Conservation (phyloP, 2,113 vertebrate species). For the Megalops atlanticus region DNA sequence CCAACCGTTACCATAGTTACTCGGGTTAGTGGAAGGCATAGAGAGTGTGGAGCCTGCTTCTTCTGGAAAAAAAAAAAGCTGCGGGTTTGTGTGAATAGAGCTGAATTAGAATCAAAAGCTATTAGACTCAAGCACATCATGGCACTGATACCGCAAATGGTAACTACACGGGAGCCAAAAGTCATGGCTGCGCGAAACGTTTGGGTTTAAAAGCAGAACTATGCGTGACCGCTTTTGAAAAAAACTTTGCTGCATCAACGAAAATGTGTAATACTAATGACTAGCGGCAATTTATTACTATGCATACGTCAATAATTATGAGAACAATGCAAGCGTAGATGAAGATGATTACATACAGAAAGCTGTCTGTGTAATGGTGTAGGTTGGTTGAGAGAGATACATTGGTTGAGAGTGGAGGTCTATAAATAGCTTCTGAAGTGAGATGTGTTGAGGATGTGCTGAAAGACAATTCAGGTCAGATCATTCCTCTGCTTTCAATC, state of each 20-base stretch:
- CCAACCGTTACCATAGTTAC: constrained; percentile 82
- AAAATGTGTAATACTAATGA: too few species aligned
- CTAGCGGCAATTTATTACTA: neutral
- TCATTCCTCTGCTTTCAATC: neutral
- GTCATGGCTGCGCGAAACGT: neutral
- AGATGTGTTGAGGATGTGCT: neutral
- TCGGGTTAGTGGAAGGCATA: constrained; percentile 74
- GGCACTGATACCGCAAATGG: constrained; percentile 28
- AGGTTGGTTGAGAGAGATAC: neutral
- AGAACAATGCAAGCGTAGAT: neutral
- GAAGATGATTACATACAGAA: neutral
- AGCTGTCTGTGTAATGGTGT: too few species aligned
- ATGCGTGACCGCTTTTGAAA: too few species aligned
- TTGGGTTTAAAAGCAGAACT: neutral
- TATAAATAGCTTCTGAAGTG: neutral
- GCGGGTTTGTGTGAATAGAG: constrained; percentile 66
- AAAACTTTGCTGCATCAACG: too few species aligned
- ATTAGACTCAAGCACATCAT: neutral
- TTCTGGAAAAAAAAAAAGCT: constrained; percentile 68
- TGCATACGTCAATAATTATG: neutral
- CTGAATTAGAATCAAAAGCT: constrained; percentile 13
- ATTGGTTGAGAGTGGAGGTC: neutral
- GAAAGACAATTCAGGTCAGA: neutral
- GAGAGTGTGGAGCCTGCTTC: constrained; percentile 75
- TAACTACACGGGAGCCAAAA: neutral